Base-by-base conservation (phyloP, 2,113 vertebrate genomes). In the Hemicordylus capensis region DNA sequence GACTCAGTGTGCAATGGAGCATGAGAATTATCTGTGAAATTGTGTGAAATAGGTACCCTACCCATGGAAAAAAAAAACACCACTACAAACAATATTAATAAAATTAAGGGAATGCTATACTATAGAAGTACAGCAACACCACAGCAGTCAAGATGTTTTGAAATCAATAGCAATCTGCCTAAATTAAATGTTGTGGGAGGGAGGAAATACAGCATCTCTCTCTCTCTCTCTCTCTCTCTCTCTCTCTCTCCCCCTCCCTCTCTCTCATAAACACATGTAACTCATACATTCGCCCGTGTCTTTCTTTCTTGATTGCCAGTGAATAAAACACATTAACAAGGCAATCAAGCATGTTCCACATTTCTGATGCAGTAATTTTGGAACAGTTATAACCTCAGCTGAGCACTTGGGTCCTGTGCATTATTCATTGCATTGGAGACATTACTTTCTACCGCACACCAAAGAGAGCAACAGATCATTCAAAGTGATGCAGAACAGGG, bases 271-370 rank as follows among this genome's bases (percentile, higher is more conserved):
- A 69, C 67, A 69, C 20, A 24, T 6, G 91, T 90, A 85, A 92
- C 93, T 74, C 64, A 44, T 51, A 84, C 89, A 58, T 78, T 90
- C 92, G 91, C 87, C 85, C 85, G 93, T 80, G 94, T 94, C 92
- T 91, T 96, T 92, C 86, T 78, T 91, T 92, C 92, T 59, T 91
- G 90, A 96, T 93, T 93, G 84, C 80, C 86, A 46, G 37, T 73
- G 77, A 95, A 61, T 76, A 89, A 76, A 82, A 91, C n/a, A 85
- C 91, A 92, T 92, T 95, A 95, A 93, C 87, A 93, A 93, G 66
- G 77, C 81, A 95, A 90, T 89, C 77, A 91, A 85, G 81, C 37
- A 88, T 92, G 83, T 77, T 81, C 77, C 69, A 75, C 90, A 73
- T 84, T 89, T 88, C 51, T 22, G 17, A 84, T 48, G n/a, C 54